Percentiles rank a stretch among this genome's conserved stretches.
phyloP scores from a whole-genome alignment of 1,140 invertebrate genomes.

The Eupristina koningsbergeri region DNA sequence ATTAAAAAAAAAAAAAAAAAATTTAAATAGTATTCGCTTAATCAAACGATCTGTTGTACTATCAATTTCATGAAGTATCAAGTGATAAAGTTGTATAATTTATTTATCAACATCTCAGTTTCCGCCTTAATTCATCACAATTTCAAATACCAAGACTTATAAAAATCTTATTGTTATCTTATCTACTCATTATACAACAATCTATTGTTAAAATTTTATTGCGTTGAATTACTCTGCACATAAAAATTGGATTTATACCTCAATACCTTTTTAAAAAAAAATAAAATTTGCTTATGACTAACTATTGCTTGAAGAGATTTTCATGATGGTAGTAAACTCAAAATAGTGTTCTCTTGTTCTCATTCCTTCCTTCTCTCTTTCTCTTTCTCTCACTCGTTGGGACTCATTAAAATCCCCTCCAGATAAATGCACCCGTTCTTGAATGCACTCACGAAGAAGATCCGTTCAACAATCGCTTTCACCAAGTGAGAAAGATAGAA shows the following conservation, averaged over 20 bases:
- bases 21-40: background rate
- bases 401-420: constrained; percentile 45
- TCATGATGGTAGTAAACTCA: background rate
- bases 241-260: no score
- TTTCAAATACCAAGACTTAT: no score
- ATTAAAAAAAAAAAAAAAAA: background rate
- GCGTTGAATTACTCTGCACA: no score
- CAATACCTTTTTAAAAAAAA: no score
- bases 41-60: background rate
- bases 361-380: background rate
- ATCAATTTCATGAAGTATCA: background rate
- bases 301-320: no score
- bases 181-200: no score
- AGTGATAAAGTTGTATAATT: no score
- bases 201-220: no score
- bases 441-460: constrained; percentile 9
- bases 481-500: background rate
- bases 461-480: constrained; percentile 37
- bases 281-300: no score
- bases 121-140: background rate
- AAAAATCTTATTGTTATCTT: no score
- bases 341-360: background rate
- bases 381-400: background rate
- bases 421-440: background rate
- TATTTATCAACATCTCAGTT: background rate